Conservation (phyloP, 2,113 vertebrate genomes). For the Cheilinus undulatus region DNA sequence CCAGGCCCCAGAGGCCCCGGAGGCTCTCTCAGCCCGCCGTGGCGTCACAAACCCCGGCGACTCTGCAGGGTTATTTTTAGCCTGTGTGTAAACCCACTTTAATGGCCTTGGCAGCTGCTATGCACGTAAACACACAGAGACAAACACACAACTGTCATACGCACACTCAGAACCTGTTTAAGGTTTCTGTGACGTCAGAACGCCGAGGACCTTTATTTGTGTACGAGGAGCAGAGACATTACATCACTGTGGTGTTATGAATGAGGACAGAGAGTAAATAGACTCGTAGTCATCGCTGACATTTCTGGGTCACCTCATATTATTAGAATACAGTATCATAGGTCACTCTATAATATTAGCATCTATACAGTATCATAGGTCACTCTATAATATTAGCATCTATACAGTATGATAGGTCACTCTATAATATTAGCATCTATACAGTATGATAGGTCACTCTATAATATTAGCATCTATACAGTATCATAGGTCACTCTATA, state of each 20-base stretch:
- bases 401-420: no score
- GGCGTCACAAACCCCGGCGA: conserved; percentile 23
- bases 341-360: no score
- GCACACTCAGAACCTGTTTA: conserved; percentile 2
- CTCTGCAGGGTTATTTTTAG: conserved; percentile 55
- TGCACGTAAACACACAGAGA: conserved; percentile 14
- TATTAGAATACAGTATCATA: no score
- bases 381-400: no score
- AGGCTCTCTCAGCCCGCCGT: background rate
- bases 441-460: no score
- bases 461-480: background rate
- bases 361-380: no score
- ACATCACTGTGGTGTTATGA: background rate
- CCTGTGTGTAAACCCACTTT: conserved; percentile 47
- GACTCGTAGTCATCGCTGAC: conserved; percentile 21
- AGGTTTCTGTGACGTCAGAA: conserved; percentile 39
- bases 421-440: no score
- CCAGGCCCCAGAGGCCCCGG: conserved; percentile 3
- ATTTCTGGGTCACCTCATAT: background rate
- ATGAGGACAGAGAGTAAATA: conserved; percentile 20
- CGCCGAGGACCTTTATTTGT: conserved; percentile 23
- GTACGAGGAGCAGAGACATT: background rate
- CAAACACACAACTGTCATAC: conserved; percentile 17
- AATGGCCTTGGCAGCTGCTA: conserved; percentile 43
- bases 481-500: no score